Conservation (phyloP, 2,797 vertebrate species). For the Acestrorhynchus altus region DNA sequence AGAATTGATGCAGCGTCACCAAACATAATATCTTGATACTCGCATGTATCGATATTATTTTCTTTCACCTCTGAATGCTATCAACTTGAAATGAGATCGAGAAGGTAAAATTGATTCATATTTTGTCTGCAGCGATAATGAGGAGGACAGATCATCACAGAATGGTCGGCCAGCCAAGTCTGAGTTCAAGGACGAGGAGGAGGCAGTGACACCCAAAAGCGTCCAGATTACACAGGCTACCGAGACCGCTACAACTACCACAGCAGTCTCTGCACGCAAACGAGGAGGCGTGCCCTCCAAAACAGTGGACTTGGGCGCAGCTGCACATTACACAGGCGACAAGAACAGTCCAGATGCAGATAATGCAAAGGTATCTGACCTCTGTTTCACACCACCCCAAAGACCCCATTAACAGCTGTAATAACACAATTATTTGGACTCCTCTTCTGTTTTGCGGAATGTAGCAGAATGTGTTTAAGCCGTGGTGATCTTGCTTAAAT, state of each 20-base stretch:
- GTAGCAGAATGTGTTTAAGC: too few species aligned
- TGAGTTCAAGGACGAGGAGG: constrained; percentile 97
- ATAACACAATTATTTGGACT: too few species aligned
- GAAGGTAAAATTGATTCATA: background rate
- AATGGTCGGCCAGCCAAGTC: constrained; percentile 83
- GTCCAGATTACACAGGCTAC: constrained; percentile 91
- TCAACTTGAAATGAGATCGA: too few species aligned
- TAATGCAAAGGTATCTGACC: constrained; percentile 63
- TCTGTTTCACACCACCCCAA: background rate
- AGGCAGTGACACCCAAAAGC: constrained; percentile 92
- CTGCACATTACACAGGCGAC: constrained; percentile 95
- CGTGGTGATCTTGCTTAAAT: too few species aligned
- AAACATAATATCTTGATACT: too few species aligned
- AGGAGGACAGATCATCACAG: constrained; percentile 84
- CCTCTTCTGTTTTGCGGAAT: too few species aligned
- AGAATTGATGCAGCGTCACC: too few species aligned
- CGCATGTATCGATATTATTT: too few species aligned
- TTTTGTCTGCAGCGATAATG: constrained; percentile 85
- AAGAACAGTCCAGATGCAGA: constrained; percentile 82
- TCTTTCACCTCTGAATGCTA: too few species aligned
- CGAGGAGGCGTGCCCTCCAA: constrained; percentile 89
- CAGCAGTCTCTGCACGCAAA: constrained; percentile 82
- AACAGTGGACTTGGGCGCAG: constrained; percentile 95
- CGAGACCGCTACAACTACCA: constrained; percentile 84
- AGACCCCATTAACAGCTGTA: too few species aligned